phyloP scores from a whole-genome alignment of 1,140 invertebrate genomes.

The Teleopsis dalmanni region DNA sequence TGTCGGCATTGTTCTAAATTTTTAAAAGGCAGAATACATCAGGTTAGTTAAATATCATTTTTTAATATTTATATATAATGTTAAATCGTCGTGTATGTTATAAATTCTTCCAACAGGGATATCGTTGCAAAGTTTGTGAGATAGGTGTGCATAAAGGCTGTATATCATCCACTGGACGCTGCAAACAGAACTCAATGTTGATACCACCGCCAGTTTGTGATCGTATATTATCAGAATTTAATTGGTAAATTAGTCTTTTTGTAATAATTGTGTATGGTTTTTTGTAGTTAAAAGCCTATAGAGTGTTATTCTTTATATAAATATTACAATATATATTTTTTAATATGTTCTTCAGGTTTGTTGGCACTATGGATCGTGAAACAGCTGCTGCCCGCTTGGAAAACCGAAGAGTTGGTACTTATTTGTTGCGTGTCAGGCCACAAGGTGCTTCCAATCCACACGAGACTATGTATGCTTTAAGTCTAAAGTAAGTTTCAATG shows the following conservation, averaged over 20 bases:
- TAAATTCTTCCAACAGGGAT: conserved; percentile 52
- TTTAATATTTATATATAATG: not conserved
- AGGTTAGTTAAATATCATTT: conserved; percentile 11
- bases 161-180: conserved; percentile 64
- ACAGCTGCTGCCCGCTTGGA: conserved; percentile 70
- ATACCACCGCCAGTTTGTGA: conserved; percentile 49
- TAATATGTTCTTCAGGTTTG: conserved; percentile 51
- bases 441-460: conserved; percentile 49
- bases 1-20: conserved; percentile 82
- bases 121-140: conserved; percentile 65
- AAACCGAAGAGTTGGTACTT: conserved; percentile 76
- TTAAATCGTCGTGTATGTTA: not conserved
- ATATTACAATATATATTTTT: not conserved
- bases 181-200: conserved; percentile 49
- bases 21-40: conserved; percentile 75
- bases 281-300: not conserved
- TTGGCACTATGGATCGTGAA: conserved; percentile 81
- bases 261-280: not conserved
- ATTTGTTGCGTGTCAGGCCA: conserved; percentile 76
- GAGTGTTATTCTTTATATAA: not conserved
- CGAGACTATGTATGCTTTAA: conserved; percentile 77
- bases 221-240: conserved; percentile 39
- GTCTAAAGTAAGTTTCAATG: conserved; percentile 68
- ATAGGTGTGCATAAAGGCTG: conserved; percentile 70
- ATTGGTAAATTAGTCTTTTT: conserved; percentile 24